Percentiles rank a stretch among this genome's conserved stretches.
Evolutionary conservation across 2,888 invertebrate genomes (phyloP).

Genomic region (Pycnomerus fuliginosus): DNA sequence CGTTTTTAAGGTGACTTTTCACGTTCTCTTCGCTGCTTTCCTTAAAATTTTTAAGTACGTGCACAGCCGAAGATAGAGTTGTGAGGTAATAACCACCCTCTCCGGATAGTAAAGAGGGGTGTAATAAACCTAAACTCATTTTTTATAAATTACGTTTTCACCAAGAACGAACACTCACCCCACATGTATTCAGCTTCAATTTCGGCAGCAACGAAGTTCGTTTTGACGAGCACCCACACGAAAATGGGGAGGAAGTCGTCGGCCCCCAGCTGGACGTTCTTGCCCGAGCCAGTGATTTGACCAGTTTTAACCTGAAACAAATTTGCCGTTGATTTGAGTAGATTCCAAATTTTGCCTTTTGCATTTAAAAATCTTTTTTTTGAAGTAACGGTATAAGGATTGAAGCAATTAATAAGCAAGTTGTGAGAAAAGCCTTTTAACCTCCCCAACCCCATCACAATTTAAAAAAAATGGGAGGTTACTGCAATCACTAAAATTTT

Average conservation of each 20-base stretch:
- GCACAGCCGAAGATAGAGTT: constrained; percentile 89
- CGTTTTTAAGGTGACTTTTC: constrained; percentile 47
- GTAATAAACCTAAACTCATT: constrained; percentile 63
- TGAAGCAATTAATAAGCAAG: too few species aligned
- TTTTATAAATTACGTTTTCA: not conserved
- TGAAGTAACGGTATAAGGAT: too few species aligned
- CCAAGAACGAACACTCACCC: constrained; percentile 50
- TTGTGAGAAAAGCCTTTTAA: too few species aligned
- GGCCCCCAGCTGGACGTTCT: constrained; percentile 65
- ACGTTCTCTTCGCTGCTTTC: constrained; percentile 47
- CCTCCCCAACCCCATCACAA: too few species aligned
- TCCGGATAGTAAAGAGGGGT: constrained; percentile 85
- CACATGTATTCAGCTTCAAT: constrained; percentile 97
- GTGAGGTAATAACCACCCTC: constrained; percentile 96
- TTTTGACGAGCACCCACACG: constrained; percentile 88
- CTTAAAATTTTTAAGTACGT: constrained; percentile 72
- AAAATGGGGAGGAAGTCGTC: constrained; percentile 90
- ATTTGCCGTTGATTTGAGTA: too few species aligned
- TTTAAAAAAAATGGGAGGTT: too few species aligned
- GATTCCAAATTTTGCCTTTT: too few species aligned
- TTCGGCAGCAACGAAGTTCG: constrained; percentile 88
- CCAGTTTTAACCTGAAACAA: constrained; percentile 64
- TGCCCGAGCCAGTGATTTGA: constrained; percentile 54
- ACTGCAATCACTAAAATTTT: too few species aligned
- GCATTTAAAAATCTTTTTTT: too few species aligned